phyloP scores from a whole-genome alignment of 2,113 vertebrate genomes.

The Merops nubicus region DNA sequence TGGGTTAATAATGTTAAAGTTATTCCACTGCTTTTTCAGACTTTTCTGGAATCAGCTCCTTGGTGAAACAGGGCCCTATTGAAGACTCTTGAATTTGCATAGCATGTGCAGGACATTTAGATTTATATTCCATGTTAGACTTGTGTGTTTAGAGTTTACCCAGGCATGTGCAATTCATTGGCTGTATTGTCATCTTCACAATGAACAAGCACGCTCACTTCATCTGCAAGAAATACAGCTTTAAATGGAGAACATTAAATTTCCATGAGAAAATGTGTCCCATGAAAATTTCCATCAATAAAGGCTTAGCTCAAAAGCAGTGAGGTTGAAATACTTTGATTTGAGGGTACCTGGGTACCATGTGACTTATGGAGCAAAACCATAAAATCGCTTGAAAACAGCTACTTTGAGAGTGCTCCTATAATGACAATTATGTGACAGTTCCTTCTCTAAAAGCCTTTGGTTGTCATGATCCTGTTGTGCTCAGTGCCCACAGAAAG shows the following conservation, averaged over 20 bases:
- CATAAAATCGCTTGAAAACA: background rate
- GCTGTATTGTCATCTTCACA: constrained; percentile 59
- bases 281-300: constrained; percentile 38
- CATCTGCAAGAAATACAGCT: constrained; percentile 39
- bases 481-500: background rate
- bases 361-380: background rate
- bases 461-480: background rate
- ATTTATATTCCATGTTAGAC: constrained; percentile 48
- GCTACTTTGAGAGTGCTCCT: background rate
- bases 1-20: constrained; percentile 69
- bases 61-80: constrained; percentile 51
- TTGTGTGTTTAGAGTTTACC: constrained; percentile 31
- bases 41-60: constrained; percentile 50
- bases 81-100: constrained; percentile 42
- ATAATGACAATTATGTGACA: background rate
- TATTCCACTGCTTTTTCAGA: constrained; percentile 57
- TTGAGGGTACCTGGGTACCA: background rate
- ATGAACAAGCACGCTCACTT: constrained; percentile 43
- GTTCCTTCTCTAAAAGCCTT: background rate
- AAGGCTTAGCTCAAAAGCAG: background rate
- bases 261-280: constrained; percentile 44
- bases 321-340: background rate
- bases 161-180: constrained; percentile 38
- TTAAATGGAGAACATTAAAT: constrained; percentile 61
- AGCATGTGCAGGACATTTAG: constrained; percentile 52